phyloP scores from a whole-genome alignment of 2,888 invertebrate species.

The Graphium colonna region DNA sequence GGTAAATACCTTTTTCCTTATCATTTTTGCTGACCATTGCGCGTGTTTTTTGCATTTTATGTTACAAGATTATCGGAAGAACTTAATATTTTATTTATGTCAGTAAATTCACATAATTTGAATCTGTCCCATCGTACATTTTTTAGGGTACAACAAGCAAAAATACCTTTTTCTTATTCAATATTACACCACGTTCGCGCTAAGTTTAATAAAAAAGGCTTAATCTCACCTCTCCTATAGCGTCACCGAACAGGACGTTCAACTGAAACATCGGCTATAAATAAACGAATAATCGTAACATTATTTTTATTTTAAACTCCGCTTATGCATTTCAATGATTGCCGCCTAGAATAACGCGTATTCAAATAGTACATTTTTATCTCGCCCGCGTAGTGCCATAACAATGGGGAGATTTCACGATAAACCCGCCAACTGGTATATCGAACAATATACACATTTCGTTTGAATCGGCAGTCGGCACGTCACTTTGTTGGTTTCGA shows the following conservation, averaged over 20 bases:
- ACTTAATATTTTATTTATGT: no score
- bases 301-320: slow-evolving; percentile 9
- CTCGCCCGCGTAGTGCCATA: slow-evolving; percentile 36
- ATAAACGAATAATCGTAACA: slow-evolving; percentile 13
- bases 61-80: no score
- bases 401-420: slow-evolving; percentile 48
- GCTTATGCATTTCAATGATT: slow-evolving; percentile 25
- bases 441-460: slow-evolving; percentile 18
- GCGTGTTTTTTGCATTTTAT: no score
- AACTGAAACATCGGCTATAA: slow-evolving; percentile 21
- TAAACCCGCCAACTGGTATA: slow-evolving; percentile 38
- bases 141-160: no score
- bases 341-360: slow-evolving; percentile 30
- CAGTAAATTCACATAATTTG: no score
- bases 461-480: slow-evolving; percentile 16
- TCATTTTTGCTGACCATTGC: no score
- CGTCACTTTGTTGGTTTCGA: slow-evolving; percentile 18
- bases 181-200: no score
- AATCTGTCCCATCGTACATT: no score
- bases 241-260: background rate
- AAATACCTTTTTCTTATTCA: no score
- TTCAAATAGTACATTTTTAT: slow-evolving; percentile 46
- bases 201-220: background rate
- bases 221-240: background rate
- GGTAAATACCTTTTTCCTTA: no score